Percentiles rank a stretch among this genome's conserved stretches.
Evolutionary conservation across 2,888 invertebrate species (phyloP).

Genomic region (Drosophila cognata): DNA sequence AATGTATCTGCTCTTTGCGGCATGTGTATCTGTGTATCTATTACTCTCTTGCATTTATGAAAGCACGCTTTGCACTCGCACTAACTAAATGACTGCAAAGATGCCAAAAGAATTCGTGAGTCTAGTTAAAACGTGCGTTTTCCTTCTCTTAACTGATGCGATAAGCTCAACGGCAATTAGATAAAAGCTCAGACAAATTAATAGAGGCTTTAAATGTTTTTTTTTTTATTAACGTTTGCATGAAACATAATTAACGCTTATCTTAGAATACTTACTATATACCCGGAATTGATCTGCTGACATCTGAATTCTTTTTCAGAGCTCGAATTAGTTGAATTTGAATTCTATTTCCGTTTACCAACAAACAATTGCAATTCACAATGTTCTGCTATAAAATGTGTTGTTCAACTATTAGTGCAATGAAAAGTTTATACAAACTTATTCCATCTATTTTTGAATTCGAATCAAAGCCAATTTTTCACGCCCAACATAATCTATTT

Average conservation of each 20-base stretch:
- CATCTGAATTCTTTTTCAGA: not conserved
- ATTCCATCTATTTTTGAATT: not conserved
- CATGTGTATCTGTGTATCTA: conserved; percentile 38
- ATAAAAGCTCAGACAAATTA: conserved; percentile 15
- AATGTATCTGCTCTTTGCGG: conserved; percentile 60
- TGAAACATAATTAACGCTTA: not conserved
- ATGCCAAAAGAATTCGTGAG: conserved; percentile 38
- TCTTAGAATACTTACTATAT: not conserved
- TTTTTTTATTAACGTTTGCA: not conserved
- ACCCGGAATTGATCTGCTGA: not conserved
- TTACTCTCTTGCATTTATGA: conserved; percentile 31
- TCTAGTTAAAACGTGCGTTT: conserved; percentile 24
- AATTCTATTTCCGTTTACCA: not conserved
- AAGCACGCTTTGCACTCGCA: conserved; percentile 8
- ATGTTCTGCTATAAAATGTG: not conserved
- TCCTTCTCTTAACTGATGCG: not conserved
- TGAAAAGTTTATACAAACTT: not conserved
- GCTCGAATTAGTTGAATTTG: not conserved
- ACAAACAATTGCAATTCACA: not conserved
- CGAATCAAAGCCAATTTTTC: not conserved
- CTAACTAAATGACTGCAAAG: conserved; percentile 8
- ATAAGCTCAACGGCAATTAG: conserved; percentile 27
- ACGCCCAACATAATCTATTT: not conserved
- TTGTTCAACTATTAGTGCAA: not conserved
- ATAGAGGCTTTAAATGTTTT: not conserved